phyloP scores from a whole-genome alignment of 2,888 invertebrate species.

The Caenorhabditis japonica region DNA sequence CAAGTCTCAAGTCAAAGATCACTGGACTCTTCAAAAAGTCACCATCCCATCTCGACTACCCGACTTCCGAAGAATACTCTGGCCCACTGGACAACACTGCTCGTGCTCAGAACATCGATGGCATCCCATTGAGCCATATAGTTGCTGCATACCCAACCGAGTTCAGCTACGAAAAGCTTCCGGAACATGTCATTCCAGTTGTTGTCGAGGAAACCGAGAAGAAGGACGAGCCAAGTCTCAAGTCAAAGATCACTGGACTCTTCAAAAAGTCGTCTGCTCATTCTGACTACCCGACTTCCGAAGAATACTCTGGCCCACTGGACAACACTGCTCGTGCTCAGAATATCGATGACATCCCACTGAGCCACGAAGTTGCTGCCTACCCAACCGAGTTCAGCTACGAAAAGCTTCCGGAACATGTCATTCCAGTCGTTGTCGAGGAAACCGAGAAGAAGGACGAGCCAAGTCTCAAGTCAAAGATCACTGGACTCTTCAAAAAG shows the following conservation, averaged over 20 bases:
- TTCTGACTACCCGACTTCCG: conserved; percentile 45
- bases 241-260: conserved; percentile 49
- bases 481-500: conserved; percentile 4
- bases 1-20: no score
- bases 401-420: conserved; percentile 29
- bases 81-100: no score
- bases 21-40: no score
- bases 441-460: conserved; percentile 27
- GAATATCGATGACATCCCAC: conserved; percentile 20
- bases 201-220: conserved; percentile 30
- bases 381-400: conserved; percentile 45
- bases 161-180: conserved; percentile 45
- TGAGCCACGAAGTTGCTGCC: conserved; percentile 39
- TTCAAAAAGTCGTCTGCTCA: conserved; percentile 54
- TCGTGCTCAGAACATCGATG: no score
- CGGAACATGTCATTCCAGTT: conserved; percentile 15
- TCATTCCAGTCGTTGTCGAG: conserved; percentile 18
- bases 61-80: no score
- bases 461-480: no score
- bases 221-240: conserved; percentile 19
- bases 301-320: conserved; percentile 43
- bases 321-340: conserved; percentile 21
- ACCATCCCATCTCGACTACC: no score
- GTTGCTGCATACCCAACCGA: conserved; percentile 12
- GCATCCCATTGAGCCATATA: no score